These are phyloP conservation scores for Agriopis marginaria DNA, from an alignment of 2,888 invertebrate genomes.

Conservation along the genomic window DNA sequence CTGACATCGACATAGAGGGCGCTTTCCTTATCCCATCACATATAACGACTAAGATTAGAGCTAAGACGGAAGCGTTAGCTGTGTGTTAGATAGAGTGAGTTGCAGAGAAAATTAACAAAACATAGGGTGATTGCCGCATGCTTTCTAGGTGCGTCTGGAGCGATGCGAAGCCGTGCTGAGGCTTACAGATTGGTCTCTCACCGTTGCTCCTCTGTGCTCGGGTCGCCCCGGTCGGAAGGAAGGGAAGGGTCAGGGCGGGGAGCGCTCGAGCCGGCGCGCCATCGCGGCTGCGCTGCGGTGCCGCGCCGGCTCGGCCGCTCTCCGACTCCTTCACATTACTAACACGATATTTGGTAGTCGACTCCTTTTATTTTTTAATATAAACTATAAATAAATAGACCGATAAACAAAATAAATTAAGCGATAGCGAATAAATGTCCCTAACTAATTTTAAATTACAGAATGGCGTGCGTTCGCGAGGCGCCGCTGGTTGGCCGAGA, in stretches of 20 bases:
- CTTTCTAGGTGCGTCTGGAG: conserved; percentile 79
- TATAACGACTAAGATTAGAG: conserved; percentile 76
- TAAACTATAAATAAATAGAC: conserved; percentile 78
- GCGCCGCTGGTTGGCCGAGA: conserved; percentile 81
- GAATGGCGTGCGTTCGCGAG: conserved; percentile 80
- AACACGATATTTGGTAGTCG: conserved; percentile 80
- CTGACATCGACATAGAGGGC: conserved; percentile 86
- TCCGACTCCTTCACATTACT: conserved; percentile 66
- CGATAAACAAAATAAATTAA: conserved; percentile 85
- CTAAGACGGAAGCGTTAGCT: conserved; percentile 81
- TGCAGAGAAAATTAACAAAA: conserved; percentile 79
- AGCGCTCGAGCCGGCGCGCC: conserved; percentile 68
- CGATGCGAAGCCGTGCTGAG: conserved; percentile 82
- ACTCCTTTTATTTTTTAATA: conserved; percentile 80
- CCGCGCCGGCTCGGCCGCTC: conserved; percentile 67
- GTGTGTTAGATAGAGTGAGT: conserved; percentile 77
- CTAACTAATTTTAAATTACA: conserved; percentile 84
- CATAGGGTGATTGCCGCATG: conserved; percentile 73
- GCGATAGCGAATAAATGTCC: conserved; percentile 85
- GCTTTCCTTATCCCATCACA: conserved; percentile 92
- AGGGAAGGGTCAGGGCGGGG: conserved; percentile 65
- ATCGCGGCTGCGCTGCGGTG: conserved; percentile 52
- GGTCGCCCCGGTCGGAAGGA: conserved; percentile 74
- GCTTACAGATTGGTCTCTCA: conserved; percentile 84
- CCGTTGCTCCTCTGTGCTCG: conserved; percentile 80